Evolutionary conservation across 2,888 invertebrate genomes (phyloP), one percentile per base, ranked within the genome.

Genomic region (Caenorhabditis sp.): DNA sequence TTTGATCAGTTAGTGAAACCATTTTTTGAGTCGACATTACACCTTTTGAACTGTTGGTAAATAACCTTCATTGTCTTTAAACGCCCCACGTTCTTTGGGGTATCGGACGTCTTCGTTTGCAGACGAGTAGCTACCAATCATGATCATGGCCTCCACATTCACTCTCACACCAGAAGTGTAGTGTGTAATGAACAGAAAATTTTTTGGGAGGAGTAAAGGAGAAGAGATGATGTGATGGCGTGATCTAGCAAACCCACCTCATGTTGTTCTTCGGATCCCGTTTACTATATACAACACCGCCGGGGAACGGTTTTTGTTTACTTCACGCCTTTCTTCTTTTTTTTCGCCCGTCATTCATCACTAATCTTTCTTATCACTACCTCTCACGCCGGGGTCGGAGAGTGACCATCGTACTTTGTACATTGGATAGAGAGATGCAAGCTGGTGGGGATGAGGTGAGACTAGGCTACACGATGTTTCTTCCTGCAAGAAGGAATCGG

Each of bases 341-440:
- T 56, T 58, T 44, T 38, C 54, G 24, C 38, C 31, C 44, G 49
- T 59, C 68, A 44, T 47, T 74, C 35, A 49, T 56, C 70, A 63
- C 49, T 61, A n/a, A 68, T 28, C 56, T 1, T 38, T 38, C 47
- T 19, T 38, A 51, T 66, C 51, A 66, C 68, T 75, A 31, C 72
- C 64, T 47, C 38, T 63, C 58, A 28, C 74, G 26, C 44, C 59
- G 47, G 66, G 64, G 47, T 24, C 38, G 38, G 22, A 16, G 47
- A 76, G 69, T 76, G 76, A 69, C 76, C 76, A 59, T 31, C 72
- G 80, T 73, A 80, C 72, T 80, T 73, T 80, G 80, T 66, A 72
- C 80, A 80, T 73, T 72, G 80, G 56, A 64, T 49, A 63, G 64
- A 14, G 22, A 54, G n/a, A 19, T 4, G 26, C 26, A 24, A 44